Evolutionary conservation across 2,888 invertebrate species (phyloP), one percentile per base, ranked within the genome.

Genomic region (Tortricodes alternella): DNA sequence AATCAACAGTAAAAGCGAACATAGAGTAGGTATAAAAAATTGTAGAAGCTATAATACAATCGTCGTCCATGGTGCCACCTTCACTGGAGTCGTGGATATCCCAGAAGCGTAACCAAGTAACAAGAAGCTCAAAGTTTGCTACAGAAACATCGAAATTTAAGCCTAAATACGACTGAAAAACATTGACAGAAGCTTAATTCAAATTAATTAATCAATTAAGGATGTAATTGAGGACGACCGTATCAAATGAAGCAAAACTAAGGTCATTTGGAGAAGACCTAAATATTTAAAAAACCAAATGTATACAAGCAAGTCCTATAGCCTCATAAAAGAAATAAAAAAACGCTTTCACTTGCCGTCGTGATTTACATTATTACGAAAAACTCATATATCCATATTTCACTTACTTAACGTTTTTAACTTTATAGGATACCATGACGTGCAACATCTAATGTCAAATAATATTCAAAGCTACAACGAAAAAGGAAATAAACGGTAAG

Each of bases 61-160:
- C 24, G 9, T 8, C 37, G 46, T 16, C 32, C 16, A 32, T 1
- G 32, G 46, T 53, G 46, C 53, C 38, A 53, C 53, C 53, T 38
- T 11, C 53, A 46, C 46, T 24, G 18, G 2, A 37, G 15, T 32
- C 38, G 38, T 19, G 1, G 5, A 23, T 18, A 37, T 16, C 8
- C 29, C 21, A 15, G 15, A 52, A 53, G 32, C 49, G 9, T 29
- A 29, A 19, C 18, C 24, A 27, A 21, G 5, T 19, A 16, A 23
- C 11, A 39, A 7, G 11, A 53, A 53, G 46, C 53, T 38, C 53
- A 53, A 11, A n/a, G 7, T 21, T 19, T 9, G 35, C 37, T 21
- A 46, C 9, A 39, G 21, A 32, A 53, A 53, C 21, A 39, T 13
- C 16, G 23, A 46, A 44, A 8, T n/a, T 11, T 5, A 34, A 32